Percentiles rank a stretch among this genome's conserved stretches.
phyloP scores from a whole-genome alignment of 2,797 vertebrate genomes.

The Kryptolebias ocellatus region DNA sequence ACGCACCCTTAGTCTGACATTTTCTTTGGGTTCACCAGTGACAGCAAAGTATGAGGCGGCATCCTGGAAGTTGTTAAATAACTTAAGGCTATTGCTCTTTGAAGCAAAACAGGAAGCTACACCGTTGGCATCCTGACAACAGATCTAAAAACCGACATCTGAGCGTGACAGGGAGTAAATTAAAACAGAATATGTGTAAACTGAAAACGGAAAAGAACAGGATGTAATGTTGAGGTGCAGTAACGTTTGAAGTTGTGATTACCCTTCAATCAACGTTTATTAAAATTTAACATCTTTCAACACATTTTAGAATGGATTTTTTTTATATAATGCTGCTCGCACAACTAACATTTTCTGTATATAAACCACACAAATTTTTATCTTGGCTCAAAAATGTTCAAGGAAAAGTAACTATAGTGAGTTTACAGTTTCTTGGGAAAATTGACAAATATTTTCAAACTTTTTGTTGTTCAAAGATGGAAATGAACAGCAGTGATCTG shows the following conservation, averaged over 20 bases:
- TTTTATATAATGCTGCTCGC: neutral
- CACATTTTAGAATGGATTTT: no score
- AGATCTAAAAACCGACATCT: constrained; percentile 7
- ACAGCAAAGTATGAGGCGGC: constrained; percentile 29
- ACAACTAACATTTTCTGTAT: neutral
- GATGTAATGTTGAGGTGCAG: constrained; percentile 2
- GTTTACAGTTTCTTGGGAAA: no score
- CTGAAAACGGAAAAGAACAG: neutral
- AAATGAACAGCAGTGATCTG: neutral
- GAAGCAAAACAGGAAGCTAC: constrained; percentile 50
- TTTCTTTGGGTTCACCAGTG: constrained; percentile 45
- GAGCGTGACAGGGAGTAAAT: constrained; percentile 12
- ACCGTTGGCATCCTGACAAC: constrained; percentile 36
- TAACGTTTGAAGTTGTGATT: constrained; percentile 3
- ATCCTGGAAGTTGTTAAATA: constrained; percentile 44
- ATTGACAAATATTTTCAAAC: no score
- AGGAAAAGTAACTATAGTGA: neutral
- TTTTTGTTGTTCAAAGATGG: no score
- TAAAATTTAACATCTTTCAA: constrained; percentile 7
- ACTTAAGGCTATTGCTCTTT: constrained; percentile 28
- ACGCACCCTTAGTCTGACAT: constrained; percentile 64
- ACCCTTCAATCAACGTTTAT: constrained; percentile 2
- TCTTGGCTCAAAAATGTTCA: neutral
- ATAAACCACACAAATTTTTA: neutral
- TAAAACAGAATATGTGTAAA: neutral